These are phyloP conservation scores for Enoplolaimus lenunculus DNA, from an alignment of 2,888 invertebrate species.

Conservation along the genomic window DNA sequence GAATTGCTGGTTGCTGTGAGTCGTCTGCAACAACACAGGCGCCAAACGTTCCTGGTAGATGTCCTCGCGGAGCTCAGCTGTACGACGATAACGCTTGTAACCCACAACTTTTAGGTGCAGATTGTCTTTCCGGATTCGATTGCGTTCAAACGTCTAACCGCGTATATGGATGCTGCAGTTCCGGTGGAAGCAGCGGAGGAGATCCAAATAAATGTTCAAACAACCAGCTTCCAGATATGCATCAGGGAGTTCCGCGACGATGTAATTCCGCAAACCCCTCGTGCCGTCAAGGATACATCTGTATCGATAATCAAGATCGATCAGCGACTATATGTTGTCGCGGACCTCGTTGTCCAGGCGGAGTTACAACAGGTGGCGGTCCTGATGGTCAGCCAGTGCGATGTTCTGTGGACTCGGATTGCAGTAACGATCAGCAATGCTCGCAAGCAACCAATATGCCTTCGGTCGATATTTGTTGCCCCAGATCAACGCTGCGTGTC, in stretches of 20 bases:
- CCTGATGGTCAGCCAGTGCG: not conserved
- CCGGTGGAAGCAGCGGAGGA: not conserved
- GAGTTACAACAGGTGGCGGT: constrained; percentile 8
- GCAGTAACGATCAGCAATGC: not conserved
- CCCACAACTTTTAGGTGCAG: no score
- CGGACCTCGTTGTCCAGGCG: no score
- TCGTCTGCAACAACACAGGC: no score
- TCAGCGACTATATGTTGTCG: constrained; percentile 11
- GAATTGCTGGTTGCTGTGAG: not conserved
- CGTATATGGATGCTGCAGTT: constrained; percentile 6
- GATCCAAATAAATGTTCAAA: not conserved
- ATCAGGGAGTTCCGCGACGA: not conserved
- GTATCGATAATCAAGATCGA: not conserved
- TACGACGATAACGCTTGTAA: no score
- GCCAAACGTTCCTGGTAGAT: no score
- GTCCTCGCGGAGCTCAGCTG: no score
- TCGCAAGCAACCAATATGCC: not conserved
- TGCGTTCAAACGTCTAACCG: not conserved
- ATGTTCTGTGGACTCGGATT: not conserved
- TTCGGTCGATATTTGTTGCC: not conserved
- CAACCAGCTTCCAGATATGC: not conserved
- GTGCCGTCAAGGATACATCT: constrained; percentile 16
- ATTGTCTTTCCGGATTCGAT: not conserved
- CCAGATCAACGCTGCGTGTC: no score
- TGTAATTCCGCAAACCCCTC: constrained; percentile 5